These are phyloP conservation scores for Triplophysa bombifrons DNA, from an alignment of 2,797 vertebrate genomes.

Conservation along the genomic window DNA sequence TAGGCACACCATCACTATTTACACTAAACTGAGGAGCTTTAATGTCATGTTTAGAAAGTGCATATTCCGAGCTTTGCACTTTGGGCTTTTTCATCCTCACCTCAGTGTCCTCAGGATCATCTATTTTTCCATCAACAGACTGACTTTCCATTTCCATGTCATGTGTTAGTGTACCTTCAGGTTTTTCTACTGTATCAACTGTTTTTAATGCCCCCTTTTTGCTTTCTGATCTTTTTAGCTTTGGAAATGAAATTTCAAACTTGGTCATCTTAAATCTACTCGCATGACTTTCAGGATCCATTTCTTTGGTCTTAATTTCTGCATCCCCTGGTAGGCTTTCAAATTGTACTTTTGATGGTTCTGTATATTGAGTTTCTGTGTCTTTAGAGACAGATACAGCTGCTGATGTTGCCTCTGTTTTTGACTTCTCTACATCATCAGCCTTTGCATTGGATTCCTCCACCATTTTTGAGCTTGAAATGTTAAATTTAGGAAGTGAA, in stretches of 20 bases:
- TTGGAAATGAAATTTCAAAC: constrained; percentile 43
- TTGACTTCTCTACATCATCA: constrained; percentile 13
- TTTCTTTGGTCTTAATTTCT: not conserved
- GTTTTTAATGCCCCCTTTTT: not conserved
- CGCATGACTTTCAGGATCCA: not conserved
- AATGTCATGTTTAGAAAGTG: constrained; percentile 37
- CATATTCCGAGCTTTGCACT: constrained; percentile 43
- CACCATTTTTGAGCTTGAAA: not conserved
- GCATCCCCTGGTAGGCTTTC: not conserved
- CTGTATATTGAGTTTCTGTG: not conserved
- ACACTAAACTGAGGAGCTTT: constrained; percentile 16
- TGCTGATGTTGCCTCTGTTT: constrained; percentile 13
- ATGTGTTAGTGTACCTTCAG: constrained; percentile 3
- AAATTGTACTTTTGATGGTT: constrained; percentile 1
- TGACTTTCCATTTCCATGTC: constrained; percentile 13
- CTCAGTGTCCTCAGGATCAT: constrained; percentile 37
- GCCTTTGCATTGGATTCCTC: not conserved
- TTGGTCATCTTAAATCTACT: constrained; percentile 45
- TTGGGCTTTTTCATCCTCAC: not conserved
- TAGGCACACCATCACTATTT: constrained; percentile 7
- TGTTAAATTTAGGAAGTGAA: constrained; percentile 43
- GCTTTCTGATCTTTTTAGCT: constrained; percentile 18
- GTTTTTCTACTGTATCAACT: constrained; percentile 1
- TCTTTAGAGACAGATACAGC: not conserved
- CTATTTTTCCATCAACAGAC: not conserved